Base-by-base conservation (phyloP, 30 jellyfish, hydroid and myxozoan species). In the Turritopsis rubra region DNA sequence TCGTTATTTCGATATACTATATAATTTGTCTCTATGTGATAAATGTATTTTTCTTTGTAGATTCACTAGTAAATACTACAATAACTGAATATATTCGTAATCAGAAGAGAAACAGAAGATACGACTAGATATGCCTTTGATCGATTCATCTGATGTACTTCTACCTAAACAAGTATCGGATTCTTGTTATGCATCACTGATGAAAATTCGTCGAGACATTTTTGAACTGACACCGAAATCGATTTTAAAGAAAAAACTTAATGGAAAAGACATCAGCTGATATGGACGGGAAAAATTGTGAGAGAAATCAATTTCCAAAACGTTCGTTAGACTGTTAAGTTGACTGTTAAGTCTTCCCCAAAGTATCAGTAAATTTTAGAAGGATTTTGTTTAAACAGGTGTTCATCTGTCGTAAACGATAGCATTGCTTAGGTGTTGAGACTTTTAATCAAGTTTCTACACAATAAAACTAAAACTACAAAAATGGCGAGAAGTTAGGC, bases 151-250 rank as follows among this genome's bases (percentile, higher is more conserved):
- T 7, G 82, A 74, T 29, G 82, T 74, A 13, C 65, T 74, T 26
- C 82, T 74, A 74, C 82, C 82, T 13, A 74, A 74, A 24, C 82
- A 74, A 24, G 71, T 74, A 24, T 7, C 65, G 17, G 82, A 74
- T 29, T 74, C 82, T 74, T 74, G 82, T 24, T 74, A 74, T 29
- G 82, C 82, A 17, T 24, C 65, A n/a, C 82, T 74, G 28, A 74
- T 71, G 24, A 28, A 74, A 74, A 74, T 74, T 9, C 23, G 23
- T n/a, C 52, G 21, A 21, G 82, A 74, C 82, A 74, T 74, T 28
- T 74, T 74, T 52, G n/a, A 74, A 30, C 23, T 74, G 60, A 74
- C 82, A 74, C 82, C 82, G 0, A 74, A 74, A 74, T 74, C 82
- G 41, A 74, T 16, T 17, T 52, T 74, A 16, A 74, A 68, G 73